phyloP scores from a whole-genome alignment of 2,797 vertebrate genomes.

The Pelobates cultripes region DNA sequence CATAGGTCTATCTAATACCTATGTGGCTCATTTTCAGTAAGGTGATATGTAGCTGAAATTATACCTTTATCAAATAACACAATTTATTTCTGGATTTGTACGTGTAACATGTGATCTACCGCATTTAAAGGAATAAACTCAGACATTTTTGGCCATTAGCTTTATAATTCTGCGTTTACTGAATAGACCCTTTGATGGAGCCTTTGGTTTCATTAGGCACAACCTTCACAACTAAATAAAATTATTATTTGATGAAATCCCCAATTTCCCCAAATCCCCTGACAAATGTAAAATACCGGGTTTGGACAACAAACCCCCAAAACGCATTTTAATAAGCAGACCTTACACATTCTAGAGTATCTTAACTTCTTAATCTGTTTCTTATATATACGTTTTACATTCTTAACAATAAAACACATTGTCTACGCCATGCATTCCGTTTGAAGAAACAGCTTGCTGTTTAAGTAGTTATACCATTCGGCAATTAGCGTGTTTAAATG shows the following conservation, averaged over 20 bases:
- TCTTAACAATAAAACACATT: constrained; percentile 13
- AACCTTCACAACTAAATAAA: too few relatives aligned
- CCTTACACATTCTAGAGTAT: constrained; percentile 6
- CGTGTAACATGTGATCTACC: too few relatives aligned
- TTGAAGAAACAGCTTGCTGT: constrained; percentile 13
- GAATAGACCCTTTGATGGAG: too few relatives aligned
- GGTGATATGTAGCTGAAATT: too few relatives aligned
- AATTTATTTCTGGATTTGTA: too few relatives aligned
- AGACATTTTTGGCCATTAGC: too few relatives aligned
- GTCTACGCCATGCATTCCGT: not conserved
- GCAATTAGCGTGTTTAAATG: constrained; percentile 38
- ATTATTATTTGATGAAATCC: not conserved
- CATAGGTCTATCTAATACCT: too few relatives aligned
- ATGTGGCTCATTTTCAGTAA: too few relatives aligned
- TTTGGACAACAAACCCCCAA: not conserved
- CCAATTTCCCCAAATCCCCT: not conserved
- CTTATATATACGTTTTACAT: constrained; percentile 18
- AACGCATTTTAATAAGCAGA: not conserved
- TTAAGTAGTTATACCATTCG: constrained; percentile 1
- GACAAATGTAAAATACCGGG: not conserved
- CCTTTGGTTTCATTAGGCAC: too few relatives aligned
- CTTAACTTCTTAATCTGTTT: not conserved
- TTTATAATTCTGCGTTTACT: too few relatives aligned
- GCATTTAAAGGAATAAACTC: too few relatives aligned
- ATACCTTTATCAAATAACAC: too few relatives aligned